phyloP scores from a whole-genome alignment of 2,113 vertebrate species.

The Myodes glareolus region DNA sequence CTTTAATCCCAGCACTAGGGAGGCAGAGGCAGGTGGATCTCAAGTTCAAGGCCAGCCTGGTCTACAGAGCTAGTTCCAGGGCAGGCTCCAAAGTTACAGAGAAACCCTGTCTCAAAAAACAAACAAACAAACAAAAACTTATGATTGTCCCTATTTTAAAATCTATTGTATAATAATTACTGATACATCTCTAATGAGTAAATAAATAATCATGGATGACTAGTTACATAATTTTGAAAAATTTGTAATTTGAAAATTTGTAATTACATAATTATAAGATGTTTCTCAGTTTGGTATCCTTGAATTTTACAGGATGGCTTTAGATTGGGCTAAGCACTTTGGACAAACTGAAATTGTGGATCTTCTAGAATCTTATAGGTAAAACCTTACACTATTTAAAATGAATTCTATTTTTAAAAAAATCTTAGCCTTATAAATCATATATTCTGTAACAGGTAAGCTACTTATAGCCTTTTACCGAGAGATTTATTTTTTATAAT shows the following conservation, averaged over 20 bases:
- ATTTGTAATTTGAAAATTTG: neutral
- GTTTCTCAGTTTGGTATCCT: slow-evolving; percentile 52
- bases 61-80: too few relatives aligned
- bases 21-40: too few relatives aligned
- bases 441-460: neutral
- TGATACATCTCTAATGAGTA: neutral
- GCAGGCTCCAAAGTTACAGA: too few relatives aligned
- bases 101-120: too few relatives aligned
- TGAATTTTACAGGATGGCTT: slow-evolving; percentile 90
- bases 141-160: slow-evolving; percentile 45
- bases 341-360: slow-evolving; percentile 92
- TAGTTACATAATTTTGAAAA: slow-evolving; percentile 52
- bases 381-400: slow-evolving; percentile 67
- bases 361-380: slow-evolving; percentile 94
- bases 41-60: too few relatives aligned
- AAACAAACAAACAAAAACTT: neutral
- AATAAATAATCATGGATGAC: slow-evolving; percentile 49
- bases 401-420: slow-evolving; percentile 7
- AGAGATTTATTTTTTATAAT: slow-evolving; percentile 38
- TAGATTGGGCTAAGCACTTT: slow-evolving; percentile 95
- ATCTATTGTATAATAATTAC: slow-evolving; percentile 11
- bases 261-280: neutral
- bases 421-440: neutral
- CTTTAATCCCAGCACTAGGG: too few relatives aligned
- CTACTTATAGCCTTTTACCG: neutral